phyloP scores from a whole-genome alignment of 92 coral and sea anemone genomes.

The Pocillopora grandis region DNA sequence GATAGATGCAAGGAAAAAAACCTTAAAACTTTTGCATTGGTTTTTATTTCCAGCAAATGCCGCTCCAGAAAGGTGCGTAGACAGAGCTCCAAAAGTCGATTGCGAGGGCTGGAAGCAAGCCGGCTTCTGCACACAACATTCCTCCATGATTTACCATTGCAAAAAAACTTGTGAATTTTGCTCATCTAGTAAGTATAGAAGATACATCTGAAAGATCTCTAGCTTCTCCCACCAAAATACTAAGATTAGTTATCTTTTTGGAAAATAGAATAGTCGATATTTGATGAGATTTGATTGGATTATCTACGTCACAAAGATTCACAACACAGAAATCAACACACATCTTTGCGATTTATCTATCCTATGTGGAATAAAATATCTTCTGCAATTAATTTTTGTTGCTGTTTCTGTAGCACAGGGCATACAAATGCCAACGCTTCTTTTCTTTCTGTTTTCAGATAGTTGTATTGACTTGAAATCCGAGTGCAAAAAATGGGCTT shows the following conservation, averaged over 20 bases:
- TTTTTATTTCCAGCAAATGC: background rate
- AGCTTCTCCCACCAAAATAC: too few relatives aligned
- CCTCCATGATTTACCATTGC: constrained; percentile 67
- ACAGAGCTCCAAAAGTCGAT: constrained; percentile 21
- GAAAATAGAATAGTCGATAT: too few relatives aligned
- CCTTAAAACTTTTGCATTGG: background rate
- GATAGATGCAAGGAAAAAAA: background rate
- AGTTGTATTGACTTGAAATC: constrained; percentile 67
- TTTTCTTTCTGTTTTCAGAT: constrained; percentile 37
- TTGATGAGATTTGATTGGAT: too few relatives aligned
- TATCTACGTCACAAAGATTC: too few relatives aligned
- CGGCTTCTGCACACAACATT: constrained; percentile 65
- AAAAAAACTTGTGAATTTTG: constrained; percentile 73
- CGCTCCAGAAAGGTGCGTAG: constrained; percentile 17
- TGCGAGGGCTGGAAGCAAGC: constrained; percentile 55
- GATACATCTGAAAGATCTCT: background rate
- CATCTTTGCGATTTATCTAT: too few relatives aligned
- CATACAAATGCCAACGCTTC: background rate
- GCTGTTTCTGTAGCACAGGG: background rate
- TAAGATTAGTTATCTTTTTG: too few relatives aligned
- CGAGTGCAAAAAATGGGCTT: constrained; percentile 68
- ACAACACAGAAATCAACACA: too few relatives aligned
- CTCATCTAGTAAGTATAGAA: constrained; percentile 52
- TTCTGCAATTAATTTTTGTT: too few relatives aligned
- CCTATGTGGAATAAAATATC: too few relatives aligned